phyloP scores from a whole-genome alignment of 2,888 invertebrate species.

The Lysandra bellargus region DNA sequence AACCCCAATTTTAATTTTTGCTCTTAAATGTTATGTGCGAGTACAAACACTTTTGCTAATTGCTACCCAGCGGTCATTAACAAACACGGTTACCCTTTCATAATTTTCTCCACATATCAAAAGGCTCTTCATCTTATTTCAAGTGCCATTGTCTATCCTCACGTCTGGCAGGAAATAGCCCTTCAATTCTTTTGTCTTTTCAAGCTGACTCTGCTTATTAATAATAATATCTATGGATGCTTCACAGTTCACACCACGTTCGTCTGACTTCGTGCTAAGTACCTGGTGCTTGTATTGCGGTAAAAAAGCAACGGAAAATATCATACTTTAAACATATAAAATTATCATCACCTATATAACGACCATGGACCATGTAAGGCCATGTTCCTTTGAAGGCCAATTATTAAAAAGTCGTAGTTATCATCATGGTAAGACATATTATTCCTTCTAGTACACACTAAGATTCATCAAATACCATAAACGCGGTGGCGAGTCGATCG shows the following conservation, averaged over 20 bases:
- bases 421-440: too few relatives aligned
- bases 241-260: neutral
- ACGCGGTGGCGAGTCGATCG: too few relatives aligned
- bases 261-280: neutral
- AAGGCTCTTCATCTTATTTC: neutral
- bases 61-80: neutral
- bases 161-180: neutral
- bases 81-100: neutral
- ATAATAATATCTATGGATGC: neutral
- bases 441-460: too few relatives aligned
- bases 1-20: too few relatives aligned
- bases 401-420: too few relatives aligned
- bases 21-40: too few relatives aligned
- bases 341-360: too few relatives aligned
- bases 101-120: slow-evolving; percentile 15
- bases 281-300: neutral
- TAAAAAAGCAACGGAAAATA: neutral
- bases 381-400: too few relatives aligned
- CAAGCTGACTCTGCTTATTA: neutral
- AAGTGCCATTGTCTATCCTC: slow-evolving; percentile 12
- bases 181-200: slow-evolving; percentile 8
- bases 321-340: too few relatives aligned
- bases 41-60: neutral
- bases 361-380: too few relatives aligned
- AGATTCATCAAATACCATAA: too few relatives aligned